Percentiles rank a stretch among this genome's conserved stretches.
Evolutionary conservation across 2,888 invertebrate genomes (phyloP).

Genomic region (Drosophila yooni): DNA sequence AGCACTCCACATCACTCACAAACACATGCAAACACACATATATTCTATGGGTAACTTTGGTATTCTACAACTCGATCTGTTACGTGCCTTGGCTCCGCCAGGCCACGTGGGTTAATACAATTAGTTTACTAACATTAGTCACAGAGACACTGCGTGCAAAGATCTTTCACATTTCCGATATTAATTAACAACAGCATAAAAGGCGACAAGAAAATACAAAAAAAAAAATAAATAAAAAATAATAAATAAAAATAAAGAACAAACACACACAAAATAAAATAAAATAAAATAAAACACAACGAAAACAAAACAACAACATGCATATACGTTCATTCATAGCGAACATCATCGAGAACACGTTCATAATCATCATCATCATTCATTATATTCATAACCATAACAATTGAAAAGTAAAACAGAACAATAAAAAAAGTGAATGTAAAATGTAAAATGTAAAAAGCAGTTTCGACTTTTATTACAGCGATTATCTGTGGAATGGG

Average conservation of each 20-base stretch:
- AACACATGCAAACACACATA: constrained; percentile 34
- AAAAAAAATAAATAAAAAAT: constrained; percentile 35
- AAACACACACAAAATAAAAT: constrained; percentile 29
- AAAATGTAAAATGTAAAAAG: constrained; percentile 52
- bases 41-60: constrained; percentile 73
- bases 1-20: constrained; percentile 13
- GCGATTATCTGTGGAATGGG: background rate
- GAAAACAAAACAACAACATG: constrained; percentile 42
- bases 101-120: constrained; percentile 61
- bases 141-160: constrained; percentile 41
- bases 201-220: constrained; percentile 46
- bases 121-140: constrained; percentile 65
- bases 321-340: constrained; percentile 68
- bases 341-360: constrained; percentile 61
- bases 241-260: constrained; percentile 17
- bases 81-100: constrained; percentile 54
- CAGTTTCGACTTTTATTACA: constrained; percentile 23
- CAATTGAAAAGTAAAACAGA: constrained; percentile 77
- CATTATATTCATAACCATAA: constrained; percentile 82
- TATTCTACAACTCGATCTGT: constrained; percentile 66
- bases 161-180: constrained; percentile 63
- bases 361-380: constrained; percentile 78
- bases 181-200: constrained; percentile 62
- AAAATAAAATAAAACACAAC: constrained; percentile 20
- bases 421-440: constrained; percentile 80